These are phyloP conservation scores for Dolichopus griseipennis DNA, from an alignment of 2,888 invertebrate genomes.

Conservation along the genomic window DNA sequence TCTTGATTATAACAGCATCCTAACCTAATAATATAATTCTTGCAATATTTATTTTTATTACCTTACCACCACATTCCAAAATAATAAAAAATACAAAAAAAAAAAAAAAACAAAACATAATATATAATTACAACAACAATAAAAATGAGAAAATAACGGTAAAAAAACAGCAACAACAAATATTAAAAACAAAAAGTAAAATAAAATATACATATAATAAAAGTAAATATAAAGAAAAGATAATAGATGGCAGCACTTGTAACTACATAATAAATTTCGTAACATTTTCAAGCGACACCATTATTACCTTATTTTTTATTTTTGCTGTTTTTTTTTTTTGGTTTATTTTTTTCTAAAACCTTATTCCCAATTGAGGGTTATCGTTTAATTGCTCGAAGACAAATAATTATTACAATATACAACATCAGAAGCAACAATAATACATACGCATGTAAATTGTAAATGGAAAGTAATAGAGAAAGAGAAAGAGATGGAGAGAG, in stretches of 20 bases:
- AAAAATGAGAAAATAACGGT: background rate
- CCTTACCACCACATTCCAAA: background rate
- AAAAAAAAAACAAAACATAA: no score
- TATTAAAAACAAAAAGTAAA: background rate
- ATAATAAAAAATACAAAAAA: background rate
- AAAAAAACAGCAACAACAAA: background rate
- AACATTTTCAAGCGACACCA: slow-evolving; percentile 3
- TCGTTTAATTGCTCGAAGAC: slow-evolving; percentile 1
- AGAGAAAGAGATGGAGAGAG: no score
- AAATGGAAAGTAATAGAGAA: no score
- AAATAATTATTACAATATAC: background rate
- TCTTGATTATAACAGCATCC: background rate
- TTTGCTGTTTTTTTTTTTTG: background rate
- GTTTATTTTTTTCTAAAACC: background rate
- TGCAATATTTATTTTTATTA: background rate
- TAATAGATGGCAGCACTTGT: slow-evolving; percentile 6
- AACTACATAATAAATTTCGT: slow-evolving; percentile 6
- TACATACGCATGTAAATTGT: no score
- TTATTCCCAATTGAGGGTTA: background rate
- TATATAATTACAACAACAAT: background rate
- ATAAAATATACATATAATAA: background rate
- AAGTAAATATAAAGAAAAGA: background rate
- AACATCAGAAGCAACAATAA: background rate
- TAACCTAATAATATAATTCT: slow-evolving; percentile 3
- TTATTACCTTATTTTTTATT: background rate